Evolutionary conservation across 2,888 invertebrate genomes (phyloP).

Genomic region (Dione juno): DNA sequence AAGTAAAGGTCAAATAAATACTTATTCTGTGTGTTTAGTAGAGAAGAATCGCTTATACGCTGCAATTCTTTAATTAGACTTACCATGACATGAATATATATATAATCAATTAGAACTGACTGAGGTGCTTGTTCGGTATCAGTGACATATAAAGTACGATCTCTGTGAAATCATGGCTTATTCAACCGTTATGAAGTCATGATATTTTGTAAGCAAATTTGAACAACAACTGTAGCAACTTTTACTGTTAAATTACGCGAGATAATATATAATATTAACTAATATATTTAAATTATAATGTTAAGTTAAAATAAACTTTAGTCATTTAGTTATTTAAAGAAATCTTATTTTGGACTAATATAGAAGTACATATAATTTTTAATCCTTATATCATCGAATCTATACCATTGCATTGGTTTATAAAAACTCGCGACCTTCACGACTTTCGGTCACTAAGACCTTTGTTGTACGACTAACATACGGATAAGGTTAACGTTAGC

Average conservation of each 20-base stretch:
- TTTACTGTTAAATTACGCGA: background rate
- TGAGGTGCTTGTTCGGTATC: background rate
- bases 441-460: conserved; percentile 41
- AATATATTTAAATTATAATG: too few relatives aligned
- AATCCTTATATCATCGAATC: too few relatives aligned
- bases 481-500: conserved; percentile 32
- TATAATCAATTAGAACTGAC: background rate
- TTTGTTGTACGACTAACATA: conserved; percentile 37
- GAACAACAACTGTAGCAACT: background rate
- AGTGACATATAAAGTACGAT: background rate
- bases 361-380: too few relatives aligned
- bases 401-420: background rate
- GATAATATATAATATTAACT: background rate
- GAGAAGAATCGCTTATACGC: too few relatives aligned
- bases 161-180: background rate
- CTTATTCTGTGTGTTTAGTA: background rate
- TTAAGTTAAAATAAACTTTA: too few relatives aligned
- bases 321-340: too few relatives aligned
- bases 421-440: conserved; percentile 36
- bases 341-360: too few relatives aligned
- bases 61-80: background rate
- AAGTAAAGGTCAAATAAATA: background rate
- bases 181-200: background rate
- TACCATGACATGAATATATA: background rate
- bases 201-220: background rate